A percentile compares a stretch with the other conserved stretches of the same genome.
phyloP scores from a whole-genome alignment of 2,888 invertebrate genomes.

The Dynastes hyllus region DNA sequence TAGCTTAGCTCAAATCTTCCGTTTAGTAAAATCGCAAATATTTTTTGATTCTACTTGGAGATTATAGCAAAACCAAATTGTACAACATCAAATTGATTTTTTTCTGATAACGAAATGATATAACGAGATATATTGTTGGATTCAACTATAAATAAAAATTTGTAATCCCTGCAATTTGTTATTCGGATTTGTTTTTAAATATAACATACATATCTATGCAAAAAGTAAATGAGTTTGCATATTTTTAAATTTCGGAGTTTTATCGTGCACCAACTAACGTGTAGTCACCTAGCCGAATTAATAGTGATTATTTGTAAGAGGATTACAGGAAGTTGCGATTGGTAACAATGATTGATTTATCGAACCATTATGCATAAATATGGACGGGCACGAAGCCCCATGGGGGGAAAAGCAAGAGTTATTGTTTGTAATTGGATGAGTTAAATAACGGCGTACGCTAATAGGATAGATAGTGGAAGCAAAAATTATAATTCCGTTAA shows the following conservation, averaged over 20 bases:
- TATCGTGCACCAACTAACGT: neutral
- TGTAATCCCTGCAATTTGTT: constrained; percentile 4
- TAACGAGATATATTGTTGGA: neutral
- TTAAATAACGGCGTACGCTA: constrained; percentile 29
- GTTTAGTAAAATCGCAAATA: too few species aligned
- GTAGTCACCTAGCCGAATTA: constrained; percentile 24
- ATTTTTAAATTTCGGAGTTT: constrained; percentile 18
- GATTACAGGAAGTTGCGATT: constrained; percentile 33
- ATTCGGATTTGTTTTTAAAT: neutral
- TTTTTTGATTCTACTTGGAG: too few species aligned
- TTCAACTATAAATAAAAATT: neutral
- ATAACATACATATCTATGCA: neutral
- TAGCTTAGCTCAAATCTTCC: too few species aligned
- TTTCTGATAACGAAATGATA: too few species aligned
- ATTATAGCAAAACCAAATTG: too few species aligned
- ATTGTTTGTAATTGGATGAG: constrained; percentile 30
- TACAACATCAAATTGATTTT: too few species aligned
- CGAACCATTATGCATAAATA: constrained; percentile 12
- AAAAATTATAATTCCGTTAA: constrained; percentile 15
- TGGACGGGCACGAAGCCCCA: neutral
- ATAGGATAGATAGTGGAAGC: constrained; percentile 4
- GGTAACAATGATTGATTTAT: constrained; percentile 39
- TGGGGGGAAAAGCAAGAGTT: neutral
- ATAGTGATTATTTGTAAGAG: constrained; percentile 31
- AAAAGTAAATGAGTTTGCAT: constrained; percentile 19